Percentiles rank a stretch among this genome's conserved stretches.
Conservation (phyloP, 1,140 invertebrate species). For the Drosophila repleta region DNA sequence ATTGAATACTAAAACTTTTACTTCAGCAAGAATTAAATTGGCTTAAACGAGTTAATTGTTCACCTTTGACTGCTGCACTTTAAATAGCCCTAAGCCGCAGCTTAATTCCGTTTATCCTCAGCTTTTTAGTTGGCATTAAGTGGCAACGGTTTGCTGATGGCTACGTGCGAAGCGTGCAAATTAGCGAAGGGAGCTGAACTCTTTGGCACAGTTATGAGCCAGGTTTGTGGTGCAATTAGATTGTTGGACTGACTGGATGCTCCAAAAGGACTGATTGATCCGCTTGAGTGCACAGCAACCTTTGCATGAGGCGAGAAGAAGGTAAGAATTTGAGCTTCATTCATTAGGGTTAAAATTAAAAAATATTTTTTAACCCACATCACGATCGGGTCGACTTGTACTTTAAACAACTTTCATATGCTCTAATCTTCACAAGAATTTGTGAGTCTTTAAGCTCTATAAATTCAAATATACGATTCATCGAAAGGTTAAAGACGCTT, state of each 20-base stretch:
- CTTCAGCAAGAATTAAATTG: too few relatives aligned
- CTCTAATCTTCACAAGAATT: background rate
- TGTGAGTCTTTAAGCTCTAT: slow-evolving; percentile 1
- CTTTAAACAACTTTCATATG: background rate
- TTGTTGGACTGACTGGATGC: slow-evolving; percentile 17
- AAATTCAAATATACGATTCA: slow-evolving; percentile 13
- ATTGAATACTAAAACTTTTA: too few relatives aligned
- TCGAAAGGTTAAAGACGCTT: slow-evolving; percentile 52
- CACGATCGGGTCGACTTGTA: background rate
- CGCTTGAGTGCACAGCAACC: slow-evolving; percentile 16
- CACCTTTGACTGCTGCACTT: background rate
- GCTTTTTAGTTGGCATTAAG: slow-evolving; percentile 26
- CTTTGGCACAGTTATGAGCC: slow-evolving; percentile 45
- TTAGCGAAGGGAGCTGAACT: slow-evolving; percentile 24
- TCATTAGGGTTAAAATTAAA: background rate
- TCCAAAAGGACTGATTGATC: slow-evolving; percentile 14
- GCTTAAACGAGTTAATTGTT: too few relatives aligned
- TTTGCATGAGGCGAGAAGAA: background rate
- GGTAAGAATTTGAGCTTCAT: background rate
- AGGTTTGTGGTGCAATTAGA: slow-evolving; percentile 63
- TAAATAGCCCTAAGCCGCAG: background rate
- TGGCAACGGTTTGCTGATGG: slow-evolving; percentile 30
- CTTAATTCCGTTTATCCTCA: background rate
- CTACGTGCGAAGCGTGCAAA: slow-evolving; percentile 61
- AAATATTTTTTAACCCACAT: too few relatives aligned